Percentiles rank a stretch among this genome's conserved stretches.
Conservation (phyloP, 2,797 vertebrate species). For the Steatocranus sp. region DNA sequence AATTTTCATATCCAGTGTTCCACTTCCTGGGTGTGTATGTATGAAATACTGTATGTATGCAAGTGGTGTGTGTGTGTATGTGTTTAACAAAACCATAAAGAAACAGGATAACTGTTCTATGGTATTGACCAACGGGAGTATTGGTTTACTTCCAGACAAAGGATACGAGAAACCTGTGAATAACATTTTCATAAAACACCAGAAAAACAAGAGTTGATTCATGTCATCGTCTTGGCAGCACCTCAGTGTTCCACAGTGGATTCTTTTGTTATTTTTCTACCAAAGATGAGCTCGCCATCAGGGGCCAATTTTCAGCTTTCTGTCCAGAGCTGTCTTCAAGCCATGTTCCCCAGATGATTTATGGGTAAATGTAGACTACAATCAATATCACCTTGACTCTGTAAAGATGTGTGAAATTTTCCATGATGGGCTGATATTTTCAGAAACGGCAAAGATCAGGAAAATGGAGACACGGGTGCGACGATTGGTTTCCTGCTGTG, state of each 20-base stretch:
- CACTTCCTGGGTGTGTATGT: background rate
- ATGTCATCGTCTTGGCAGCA: conserved; percentile 30
- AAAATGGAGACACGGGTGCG: conserved; percentile 13
- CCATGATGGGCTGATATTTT: conserved; percentile 6
- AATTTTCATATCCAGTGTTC: conserved; percentile 8
- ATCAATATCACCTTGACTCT: conserved; percentile 16
- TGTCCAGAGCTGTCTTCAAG: background rate
- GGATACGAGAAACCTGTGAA: conserved; percentile 11
- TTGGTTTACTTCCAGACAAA: conserved; percentile 32
- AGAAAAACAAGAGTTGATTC: conserved; percentile 20
- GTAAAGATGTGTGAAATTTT: conserved; percentile 3
- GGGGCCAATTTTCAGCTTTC: conserved; percentile 25
- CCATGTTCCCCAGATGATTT: conserved; percentile 23
- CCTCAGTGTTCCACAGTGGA: background rate
- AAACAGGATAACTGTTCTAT: conserved; percentile 8
- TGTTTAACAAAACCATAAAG: background rate
- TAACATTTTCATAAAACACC: conserved; percentile 8
- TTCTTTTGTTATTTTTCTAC: background rate
- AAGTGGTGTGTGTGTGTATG: background rate
- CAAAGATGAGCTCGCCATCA: conserved; percentile 3
- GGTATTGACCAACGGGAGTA: conserved; percentile 12
- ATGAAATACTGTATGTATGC: background rate
- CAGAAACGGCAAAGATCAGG: conserved; percentile 29
- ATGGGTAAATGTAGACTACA: conserved; percentile 15
- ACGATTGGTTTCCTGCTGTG: conserved; percentile 8